phyloP scores from a whole-genome alignment of 1,140 invertebrate species.

The Trinorchestia longiramus region DNA sequence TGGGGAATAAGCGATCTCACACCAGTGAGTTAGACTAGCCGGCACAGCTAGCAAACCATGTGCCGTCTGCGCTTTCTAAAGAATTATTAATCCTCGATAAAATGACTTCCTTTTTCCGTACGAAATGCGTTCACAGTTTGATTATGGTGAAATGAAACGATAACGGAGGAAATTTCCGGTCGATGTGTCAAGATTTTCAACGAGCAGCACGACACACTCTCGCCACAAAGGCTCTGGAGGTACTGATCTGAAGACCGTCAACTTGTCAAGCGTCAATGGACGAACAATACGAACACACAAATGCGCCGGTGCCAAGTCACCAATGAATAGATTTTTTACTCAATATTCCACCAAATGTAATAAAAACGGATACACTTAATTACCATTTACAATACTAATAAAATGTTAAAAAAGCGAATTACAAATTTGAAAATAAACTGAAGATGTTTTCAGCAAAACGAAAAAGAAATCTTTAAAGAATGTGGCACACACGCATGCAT shows the following conservation, averaged over 20 bases:
- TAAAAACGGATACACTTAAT: background rate
- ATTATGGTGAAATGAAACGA: background rate
- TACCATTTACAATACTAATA: background rate
- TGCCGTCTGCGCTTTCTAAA: background rate
- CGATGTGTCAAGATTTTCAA: background rate
- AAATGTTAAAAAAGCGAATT: background rate
- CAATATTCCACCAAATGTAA: background rate
- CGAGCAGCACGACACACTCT: background rate
- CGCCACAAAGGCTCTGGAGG: background rate
- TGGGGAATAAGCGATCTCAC: background rate
- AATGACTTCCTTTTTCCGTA: background rate
- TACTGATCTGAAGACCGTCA: background rate
- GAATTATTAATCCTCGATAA: background rate
- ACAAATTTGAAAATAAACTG: background rate
- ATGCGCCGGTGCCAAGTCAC: background rate
- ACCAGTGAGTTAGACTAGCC: background rate
- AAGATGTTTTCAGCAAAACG: background rate
- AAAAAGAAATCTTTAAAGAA: background rate
- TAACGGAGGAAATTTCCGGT: background rate
- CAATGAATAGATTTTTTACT: background rate
- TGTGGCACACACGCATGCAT: background rate
- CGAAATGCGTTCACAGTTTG: background rate
- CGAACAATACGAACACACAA: slow-evolving; percentile 11
- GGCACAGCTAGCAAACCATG: background rate
- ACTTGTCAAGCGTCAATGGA: background rate